Evolutionary conservation across 2,797 vertebrate species (phyloP).

Genomic region (Lophura swinhoii): DNA sequence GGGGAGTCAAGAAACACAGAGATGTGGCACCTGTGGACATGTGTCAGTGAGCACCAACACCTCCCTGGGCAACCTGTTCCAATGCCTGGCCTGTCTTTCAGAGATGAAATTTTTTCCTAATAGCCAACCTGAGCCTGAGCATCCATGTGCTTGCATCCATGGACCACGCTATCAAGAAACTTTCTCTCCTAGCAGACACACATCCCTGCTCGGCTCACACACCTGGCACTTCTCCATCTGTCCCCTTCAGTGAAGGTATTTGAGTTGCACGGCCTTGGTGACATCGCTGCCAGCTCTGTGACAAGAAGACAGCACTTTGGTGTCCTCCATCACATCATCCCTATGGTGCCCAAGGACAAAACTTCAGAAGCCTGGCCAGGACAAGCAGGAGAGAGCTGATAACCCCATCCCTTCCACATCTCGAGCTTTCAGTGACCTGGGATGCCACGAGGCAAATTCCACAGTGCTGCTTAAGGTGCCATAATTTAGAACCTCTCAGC

Average conservation of each 20-base stretch:
- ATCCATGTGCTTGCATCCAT: neutral
- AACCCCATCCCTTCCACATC: fast-evolving
- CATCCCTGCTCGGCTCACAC: neutral
- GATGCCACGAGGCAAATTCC: neutral
- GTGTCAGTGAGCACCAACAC: too few relatives aligned
- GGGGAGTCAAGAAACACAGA: too few relatives aligned
- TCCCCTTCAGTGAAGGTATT: neutral
- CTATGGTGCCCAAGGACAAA: neutral
- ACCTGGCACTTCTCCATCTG: neutral
- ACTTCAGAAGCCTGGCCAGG: neutral
- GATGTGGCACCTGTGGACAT: too few relatives aligned
- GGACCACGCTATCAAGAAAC: neutral
- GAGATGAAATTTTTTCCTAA: too few relatives aligned
- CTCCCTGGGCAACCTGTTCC: too few relatives aligned
- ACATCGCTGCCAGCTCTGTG: neutral
- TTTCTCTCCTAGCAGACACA: neutral
- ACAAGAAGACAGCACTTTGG: fast-evolving
- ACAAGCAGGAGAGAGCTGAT: neutral
- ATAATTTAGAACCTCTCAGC: neutral
- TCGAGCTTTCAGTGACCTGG: neutral
- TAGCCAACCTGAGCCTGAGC: too few relatives aligned
- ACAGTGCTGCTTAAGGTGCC: neutral
- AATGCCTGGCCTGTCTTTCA: too few relatives aligned
- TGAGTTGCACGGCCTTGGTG: neutral
- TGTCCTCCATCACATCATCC: neutral